Conservation (phyloP, 2,797 vertebrate species). For the Anguilla marmorata region DNA sequence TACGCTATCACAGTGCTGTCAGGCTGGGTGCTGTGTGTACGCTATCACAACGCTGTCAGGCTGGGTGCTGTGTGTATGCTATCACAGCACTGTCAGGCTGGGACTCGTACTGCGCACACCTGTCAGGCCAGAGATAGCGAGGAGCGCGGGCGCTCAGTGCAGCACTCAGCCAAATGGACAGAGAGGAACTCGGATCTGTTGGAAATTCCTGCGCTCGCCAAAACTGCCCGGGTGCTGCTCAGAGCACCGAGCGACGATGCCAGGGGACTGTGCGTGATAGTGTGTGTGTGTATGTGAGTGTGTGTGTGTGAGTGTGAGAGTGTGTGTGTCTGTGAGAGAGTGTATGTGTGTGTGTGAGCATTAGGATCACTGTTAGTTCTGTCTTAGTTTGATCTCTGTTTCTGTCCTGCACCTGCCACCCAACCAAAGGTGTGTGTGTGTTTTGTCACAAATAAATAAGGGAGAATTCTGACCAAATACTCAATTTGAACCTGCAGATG, state of each 20-base stretch:
- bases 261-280: not conserved
- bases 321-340: not conserved
- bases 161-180: slow-evolving; percentile 62
- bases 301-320: not conserved
- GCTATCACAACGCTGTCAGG: not conserved
- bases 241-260: not conserved
- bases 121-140: slow-evolving; percentile 8
- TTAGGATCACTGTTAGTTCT: not conserved
- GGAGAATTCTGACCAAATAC: not conserved
- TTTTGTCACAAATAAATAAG: not conserved
- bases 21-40: not conserved
- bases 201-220: slow-evolving; percentile 55
- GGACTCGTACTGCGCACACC: not conserved
- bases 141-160: slow-evolving; percentile 33
- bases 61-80: not conserved
- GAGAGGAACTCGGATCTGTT: slow-evolving; percentile 59
- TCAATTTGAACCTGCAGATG: not conserved
- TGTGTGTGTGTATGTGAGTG: slow-evolving; percentile 8
- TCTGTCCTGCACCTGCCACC: not conserved
- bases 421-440: not conserved
- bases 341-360: not conserved
- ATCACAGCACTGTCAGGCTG: not conserved
- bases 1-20: not conserved
- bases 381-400: not conserved
- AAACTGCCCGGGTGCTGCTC: slow-evolving; percentile 34